Evolutionary conservation across 1,140 invertebrate species (phyloP).

Genomic region (Drosophila truncata): DNA sequence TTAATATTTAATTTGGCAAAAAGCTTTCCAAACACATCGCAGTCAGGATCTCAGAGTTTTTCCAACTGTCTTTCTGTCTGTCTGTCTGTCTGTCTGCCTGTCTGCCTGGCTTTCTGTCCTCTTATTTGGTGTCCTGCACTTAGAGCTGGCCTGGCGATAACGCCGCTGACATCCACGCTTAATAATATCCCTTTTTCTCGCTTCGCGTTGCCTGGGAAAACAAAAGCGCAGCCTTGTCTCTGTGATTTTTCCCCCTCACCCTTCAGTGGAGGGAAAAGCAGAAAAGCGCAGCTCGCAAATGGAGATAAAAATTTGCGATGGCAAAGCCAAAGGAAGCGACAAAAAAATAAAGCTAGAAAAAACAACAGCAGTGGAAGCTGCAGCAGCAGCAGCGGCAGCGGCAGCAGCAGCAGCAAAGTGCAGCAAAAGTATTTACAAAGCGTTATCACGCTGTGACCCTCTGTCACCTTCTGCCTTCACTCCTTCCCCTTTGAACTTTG

Average conservation of each 20-base stretch:
- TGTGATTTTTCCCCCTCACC: conserved; percentile 36
- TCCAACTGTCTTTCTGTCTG: conserved; percentile 5
- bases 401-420: conserved; percentile 65
- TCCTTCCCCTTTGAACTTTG: conserved; percentile 36
- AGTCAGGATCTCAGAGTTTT: conserved; percentile 9
- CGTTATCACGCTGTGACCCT: conserved; percentile 76
- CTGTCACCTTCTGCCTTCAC: conserved; percentile 23
- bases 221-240: conserved; percentile 70
- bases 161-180: conserved; percentile 79
- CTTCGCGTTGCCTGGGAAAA: conserved; percentile 56
- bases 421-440: conserved; percentile 83
- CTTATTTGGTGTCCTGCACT: conserved; percentile 61
- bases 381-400: conserved; percentile 43
- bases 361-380: conserved; percentile 35
- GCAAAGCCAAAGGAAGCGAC: conserved; percentile 77
- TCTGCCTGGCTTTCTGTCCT: conserved; percentile 15
- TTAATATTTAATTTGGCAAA: conserved; percentile 85
- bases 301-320: conserved; percentile 82
- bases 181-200: conserved; percentile 76
- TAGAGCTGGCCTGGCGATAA: conserved; percentile 67
- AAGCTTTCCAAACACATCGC: conserved; percentile 72
- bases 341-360: conserved; percentile 58
- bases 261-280: conserved; percentile 12
- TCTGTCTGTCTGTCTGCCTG: conserved; percentile 22
- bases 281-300: conserved; percentile 70